These are phyloP conservation scores for Cathartes aura DNA, from an alignment of 2,113 vertebrate species.

Conservation along the genomic window DNA sequence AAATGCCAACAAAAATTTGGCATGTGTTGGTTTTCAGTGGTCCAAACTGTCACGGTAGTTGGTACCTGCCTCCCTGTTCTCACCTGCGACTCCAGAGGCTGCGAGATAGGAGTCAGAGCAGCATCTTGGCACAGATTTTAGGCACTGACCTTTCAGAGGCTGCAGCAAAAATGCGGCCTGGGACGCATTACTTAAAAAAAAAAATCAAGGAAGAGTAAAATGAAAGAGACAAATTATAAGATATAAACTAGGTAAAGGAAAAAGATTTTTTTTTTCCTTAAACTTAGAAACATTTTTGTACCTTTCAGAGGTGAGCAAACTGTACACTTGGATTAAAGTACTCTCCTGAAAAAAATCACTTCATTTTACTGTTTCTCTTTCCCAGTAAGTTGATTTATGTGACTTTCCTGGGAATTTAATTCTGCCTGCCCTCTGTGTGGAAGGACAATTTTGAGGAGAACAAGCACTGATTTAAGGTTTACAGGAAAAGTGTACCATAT, in stretches of 20 bases:
- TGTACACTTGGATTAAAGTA: neutral
- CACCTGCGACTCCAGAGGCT: neutral
- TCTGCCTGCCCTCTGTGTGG: neutral
- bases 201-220: neutral
- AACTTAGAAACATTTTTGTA: neutral
- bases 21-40: accelerated
- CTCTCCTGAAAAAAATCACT: neutral
- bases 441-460: neutral
- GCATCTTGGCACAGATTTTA: neutral
- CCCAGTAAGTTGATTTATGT: neutral
- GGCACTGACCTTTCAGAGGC: accelerated
- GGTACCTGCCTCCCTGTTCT: neutral
- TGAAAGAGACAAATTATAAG: neutral
- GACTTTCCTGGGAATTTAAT: neutral
- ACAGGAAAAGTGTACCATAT: neutral
- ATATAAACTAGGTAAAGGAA: neutral
- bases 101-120: neutral
- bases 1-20: neutral
- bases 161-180: neutral
- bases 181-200: neutral
- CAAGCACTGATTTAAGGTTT: neutral
- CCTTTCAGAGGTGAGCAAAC: neutral
- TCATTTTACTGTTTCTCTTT: neutral
- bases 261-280: neutral
- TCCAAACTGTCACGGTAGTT: neutral